Percentiles rank a stretch among this genome's conserved stretches.
Conservation (phyloP, 2,888 invertebrate species). For the Zaprionus obscuricornis region DNA sequence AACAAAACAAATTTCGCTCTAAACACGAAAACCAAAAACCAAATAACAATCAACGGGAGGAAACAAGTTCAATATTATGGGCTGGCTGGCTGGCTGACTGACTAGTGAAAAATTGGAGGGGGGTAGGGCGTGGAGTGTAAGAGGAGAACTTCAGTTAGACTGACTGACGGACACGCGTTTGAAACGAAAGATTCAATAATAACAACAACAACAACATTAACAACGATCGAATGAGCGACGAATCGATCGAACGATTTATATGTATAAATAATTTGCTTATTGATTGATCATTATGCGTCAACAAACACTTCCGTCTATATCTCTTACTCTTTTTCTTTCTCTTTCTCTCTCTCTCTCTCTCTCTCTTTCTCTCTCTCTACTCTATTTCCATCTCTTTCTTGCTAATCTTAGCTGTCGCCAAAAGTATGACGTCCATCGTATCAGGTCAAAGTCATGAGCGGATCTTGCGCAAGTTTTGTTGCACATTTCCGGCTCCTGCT, state of each 20-base stretch:
- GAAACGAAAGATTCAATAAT: conserved; percentile 37
- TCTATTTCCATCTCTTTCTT: neutral
- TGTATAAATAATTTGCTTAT: conserved; percentile 51
- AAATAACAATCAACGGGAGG: no score
- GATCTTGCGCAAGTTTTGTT: conserved; percentile 37
- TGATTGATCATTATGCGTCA: conserved; percentile 59
- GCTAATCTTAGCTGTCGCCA: no score
- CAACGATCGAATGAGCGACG: no score
- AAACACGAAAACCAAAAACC: conserved; percentile 17
- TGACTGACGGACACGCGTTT: conserved; percentile 4
- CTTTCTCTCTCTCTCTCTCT: neutral
- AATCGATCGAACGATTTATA: conserved; percentile 18
- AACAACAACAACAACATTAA: no score
- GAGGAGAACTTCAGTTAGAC: neutral
- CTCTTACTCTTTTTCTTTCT: neutral
- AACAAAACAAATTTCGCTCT: conserved; percentile 46
- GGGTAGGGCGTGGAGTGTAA: neutral
- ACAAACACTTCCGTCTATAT: conserved; percentile 37
- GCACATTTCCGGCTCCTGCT: conserved; percentile 67
- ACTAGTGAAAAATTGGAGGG: no score
- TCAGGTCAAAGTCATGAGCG: conserved; percentile 32
- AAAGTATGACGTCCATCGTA: conserved; percentile 41
- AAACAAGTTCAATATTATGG: no score
- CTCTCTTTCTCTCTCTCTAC: no score
- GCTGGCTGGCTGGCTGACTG: no score